Conservation (phyloP, 2,113 vertebrate species). For the Hipposideros armiger region DNA sequence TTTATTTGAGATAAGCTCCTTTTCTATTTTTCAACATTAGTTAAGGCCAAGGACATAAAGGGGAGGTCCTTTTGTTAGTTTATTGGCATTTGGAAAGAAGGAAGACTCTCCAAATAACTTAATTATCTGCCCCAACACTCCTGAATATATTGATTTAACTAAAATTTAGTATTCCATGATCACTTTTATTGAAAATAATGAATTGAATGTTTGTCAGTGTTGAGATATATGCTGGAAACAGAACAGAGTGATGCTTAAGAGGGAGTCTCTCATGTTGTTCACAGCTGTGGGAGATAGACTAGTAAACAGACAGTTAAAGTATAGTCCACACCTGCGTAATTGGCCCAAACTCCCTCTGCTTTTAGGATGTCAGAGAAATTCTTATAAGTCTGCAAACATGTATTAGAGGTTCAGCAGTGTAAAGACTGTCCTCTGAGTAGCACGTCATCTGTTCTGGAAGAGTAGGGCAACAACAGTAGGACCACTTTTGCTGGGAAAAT, state of each 20-base stretch:
- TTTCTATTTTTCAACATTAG: slow-evolving; percentile 26
- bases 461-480: background rate
- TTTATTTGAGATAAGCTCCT: slow-evolving; percentile 29
- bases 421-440: background rate
- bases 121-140: background rate
- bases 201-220: background rate
- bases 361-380: background rate
- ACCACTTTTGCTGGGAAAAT: background rate
- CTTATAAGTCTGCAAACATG: background rate
- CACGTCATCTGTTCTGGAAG: background rate
- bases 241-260: background rate
- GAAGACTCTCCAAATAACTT: background rate
- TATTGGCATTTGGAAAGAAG: background rate
- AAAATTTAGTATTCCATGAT: background rate
- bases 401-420: background rate
- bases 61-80: background rate
- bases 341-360: background rate
- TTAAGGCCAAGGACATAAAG: background rate
- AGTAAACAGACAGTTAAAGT: background rate
- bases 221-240: background rate
- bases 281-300: background rate
- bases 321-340: background rate
- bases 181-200: background rate
- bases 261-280: background rate
- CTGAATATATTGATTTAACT: background rate